Percentiles rank a stretch among this genome's conserved stretches.
These are phyloP conservation scores for Rhizoglyphus robini DNA, from an alignment of 1,140 invertebrate genomes.

Conservation along the genomic window DNA sequence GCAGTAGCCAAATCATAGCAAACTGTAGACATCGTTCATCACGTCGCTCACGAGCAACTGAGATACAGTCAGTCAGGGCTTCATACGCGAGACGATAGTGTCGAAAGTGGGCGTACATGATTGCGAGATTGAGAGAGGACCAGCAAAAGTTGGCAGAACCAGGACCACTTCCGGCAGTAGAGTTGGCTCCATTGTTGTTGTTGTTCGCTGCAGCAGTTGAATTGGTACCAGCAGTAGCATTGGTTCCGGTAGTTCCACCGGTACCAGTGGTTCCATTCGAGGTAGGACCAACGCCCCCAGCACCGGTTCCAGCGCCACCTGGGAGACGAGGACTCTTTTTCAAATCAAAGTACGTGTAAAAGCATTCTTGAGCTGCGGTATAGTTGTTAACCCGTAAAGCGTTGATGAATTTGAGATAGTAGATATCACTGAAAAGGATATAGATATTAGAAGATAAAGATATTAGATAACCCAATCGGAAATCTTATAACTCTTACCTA, in stretches of 20 bases:
- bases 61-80: slow-evolving; percentile 21
- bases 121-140: slow-evolving; percentile 22
- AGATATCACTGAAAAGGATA: slow-evolving; percentile 16
- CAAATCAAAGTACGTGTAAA: slow-evolving; percentile 24
- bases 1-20: slow-evolving; percentile 20
- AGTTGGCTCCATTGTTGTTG: background rate
- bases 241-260: background rate
- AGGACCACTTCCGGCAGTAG: background rate
- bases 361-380: slow-evolving; percentile 14
- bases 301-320: background rate
- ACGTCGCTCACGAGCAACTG: slow-evolving; percentile 20
- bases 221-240: background rate
- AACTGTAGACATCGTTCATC: slow-evolving; percentile 23
- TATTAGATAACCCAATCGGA: background rate
- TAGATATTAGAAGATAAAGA: background rate
- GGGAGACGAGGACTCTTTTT: background rate
- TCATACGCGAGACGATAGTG: slow-evolving; percentile 20
- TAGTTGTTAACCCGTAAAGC: slow-evolving; percentile 22
- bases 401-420: slow-evolving; percentile 23
- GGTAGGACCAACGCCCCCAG: background rate
- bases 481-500: background rate
- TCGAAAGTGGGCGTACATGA: slow-evolving; percentile 20
- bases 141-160: slow-evolving; percentile 18
- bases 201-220: background rate
- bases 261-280: background rate